phyloP scores from a whole-genome alignment of 2,888 invertebrate genomes.

The Dendrolimus houi region DNA sequence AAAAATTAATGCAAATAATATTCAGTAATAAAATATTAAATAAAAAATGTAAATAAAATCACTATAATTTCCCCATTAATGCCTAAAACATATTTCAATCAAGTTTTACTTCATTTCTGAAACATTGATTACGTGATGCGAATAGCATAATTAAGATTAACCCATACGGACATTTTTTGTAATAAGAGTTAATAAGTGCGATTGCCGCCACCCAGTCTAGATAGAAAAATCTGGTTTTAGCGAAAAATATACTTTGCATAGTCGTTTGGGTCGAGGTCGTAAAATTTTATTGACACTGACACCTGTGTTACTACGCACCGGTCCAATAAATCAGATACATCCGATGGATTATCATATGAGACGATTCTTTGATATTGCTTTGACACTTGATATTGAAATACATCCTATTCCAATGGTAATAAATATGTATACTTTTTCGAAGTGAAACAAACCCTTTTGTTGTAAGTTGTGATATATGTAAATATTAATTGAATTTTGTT shows the following conservation, averaged over 20 bases:
- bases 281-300: slow-evolving; percentile 65
- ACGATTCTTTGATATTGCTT: slow-evolving; percentile 25
- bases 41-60: too few species aligned
- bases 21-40: too few species aligned
- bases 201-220: slow-evolving; percentile 66
- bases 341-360: slow-evolving; percentile 40
- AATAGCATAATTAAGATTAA: slow-evolving; percentile 3
- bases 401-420: neutral
- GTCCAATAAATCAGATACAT: slow-evolving; percentile 53
- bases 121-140: too few species aligned
- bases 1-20: too few species aligned
- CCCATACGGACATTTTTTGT: slow-evolving; percentile 10
- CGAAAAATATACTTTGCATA: slow-evolving; percentile 54
- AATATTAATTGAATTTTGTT: neutral
- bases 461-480: too few species aligned
- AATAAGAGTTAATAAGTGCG: slow-evolving; percentile 33
- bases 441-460: too few species aligned
- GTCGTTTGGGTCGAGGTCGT: slow-evolving; percentile 53
- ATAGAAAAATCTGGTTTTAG: slow-evolving; percentile 44
- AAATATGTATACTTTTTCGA: too few species aligned
- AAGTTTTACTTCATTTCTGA: too few species aligned
- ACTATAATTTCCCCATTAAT: too few species aligned
- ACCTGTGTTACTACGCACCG: slow-evolving; percentile 55
- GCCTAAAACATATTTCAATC: too few species aligned
- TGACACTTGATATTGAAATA: slow-evolving; percentile 22